Base-by-base conservation (phyloP, 2,888 invertebrate species). In the Brenthis daphne region DNA sequence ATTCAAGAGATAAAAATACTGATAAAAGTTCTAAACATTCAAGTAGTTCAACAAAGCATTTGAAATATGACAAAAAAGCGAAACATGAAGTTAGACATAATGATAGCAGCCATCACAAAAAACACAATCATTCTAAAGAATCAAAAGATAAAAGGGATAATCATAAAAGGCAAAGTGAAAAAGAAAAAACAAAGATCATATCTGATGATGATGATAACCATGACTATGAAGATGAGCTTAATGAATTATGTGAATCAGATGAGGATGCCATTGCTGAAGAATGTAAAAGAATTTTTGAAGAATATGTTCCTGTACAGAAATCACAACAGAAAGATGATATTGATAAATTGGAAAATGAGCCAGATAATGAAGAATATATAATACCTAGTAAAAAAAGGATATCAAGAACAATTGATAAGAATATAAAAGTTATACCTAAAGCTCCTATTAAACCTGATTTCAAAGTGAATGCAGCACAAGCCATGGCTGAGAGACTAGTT, bases 211-310 rank as follows among this genome's bases (percentile, higher is more conserved):
- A 78, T 79, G 83, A 85, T 73, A 79, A 81, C 74, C 76, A 77
- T 73, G 79, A 78, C 68, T 75, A 73, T 64, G 79, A 80, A 69
- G 80, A 81, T 68, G 85, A 88, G 50, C 76, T 86, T 47, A 78
- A 88, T 77, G 86, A 92, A 69, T 77, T 89, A 53, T 93, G 93
- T 65, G 94, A 94, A 76, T 93, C 94, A 37, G 95, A 95, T 80
- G 95, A 95, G 76, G 95, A 95, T 73, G 95, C 96, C 74, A 95
- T 97, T 70, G 95, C 96, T 79, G 95, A 96, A 77, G 97, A 98
- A 86, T 98, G 98, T 85, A 95, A 96, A 80, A 95, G 94, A 89
- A 97, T 98, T 78, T 98, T 97, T 87, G 96, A 97, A 86, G 96
- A 97, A 87, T 95, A 96, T 87, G 94, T 95, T 68, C 94, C 94